Evolutionary conservation across 2,888 invertebrate species (phyloP), one percentile per base, ranked within the genome.

Genomic region (Meta bourneti): DNA sequence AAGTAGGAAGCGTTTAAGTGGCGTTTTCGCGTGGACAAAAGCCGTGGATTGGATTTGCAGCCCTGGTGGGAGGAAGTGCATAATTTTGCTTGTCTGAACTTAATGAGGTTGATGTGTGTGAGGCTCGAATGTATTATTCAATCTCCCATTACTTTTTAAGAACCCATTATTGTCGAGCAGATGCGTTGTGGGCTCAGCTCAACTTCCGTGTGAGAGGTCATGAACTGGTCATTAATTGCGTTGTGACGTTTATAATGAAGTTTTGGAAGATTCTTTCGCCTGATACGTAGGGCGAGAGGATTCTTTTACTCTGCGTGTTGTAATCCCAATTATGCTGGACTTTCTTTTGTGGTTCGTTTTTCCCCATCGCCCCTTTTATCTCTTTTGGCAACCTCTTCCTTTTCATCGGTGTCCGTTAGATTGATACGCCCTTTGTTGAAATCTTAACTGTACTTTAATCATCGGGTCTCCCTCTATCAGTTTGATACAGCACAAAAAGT

Each of bases 171-270:
- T 84, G 74, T 69, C 84, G 61, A 13, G 49, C 70, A 88, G 74
- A 80, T 84, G 81, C 16, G 61, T 5, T 61, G 61, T 61, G 61
- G 61, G 70, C 81, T 34, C 71, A 49, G 51, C 69, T 77, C 13
- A 69, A 34, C 72, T 89, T 89, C 82, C 84, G 84, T 78, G 89
- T 89, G 84, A 83, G 87, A 87, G 87, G 87, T 71, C 79, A 70
- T 20, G 72, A 79, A 79, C 71, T 87, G 87, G 79, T 72, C 87
- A 87, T 87, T 87, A 87, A 79, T 79, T 79, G 78, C 19, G 13
- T 52, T 19, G n/a, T 49, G 70, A 54, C 71, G 74, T 51, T 71
- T 70, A 78, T 79, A 79, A 75, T 75, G 84, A 61, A 61, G 61
- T 16, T 34, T 34, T 16, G 11, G 61, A 9, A 61, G 83, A 79